Evolutionary conservation across 2,797 vertebrate genomes (phyloP).

Genomic region (Enteromius afrohamiltoni): DNA sequence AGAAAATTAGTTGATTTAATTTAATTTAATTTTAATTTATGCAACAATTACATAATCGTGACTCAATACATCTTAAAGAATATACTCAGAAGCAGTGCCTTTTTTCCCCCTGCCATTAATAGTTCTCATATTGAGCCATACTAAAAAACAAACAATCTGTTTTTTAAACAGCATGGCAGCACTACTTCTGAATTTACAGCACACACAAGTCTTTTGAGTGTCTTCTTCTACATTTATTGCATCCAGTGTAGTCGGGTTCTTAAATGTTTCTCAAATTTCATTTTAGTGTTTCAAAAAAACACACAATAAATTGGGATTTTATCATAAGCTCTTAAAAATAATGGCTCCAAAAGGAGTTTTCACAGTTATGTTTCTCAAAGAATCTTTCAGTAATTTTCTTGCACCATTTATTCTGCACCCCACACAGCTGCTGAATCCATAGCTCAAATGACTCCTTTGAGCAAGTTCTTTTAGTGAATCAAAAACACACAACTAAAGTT

Average conservation of each 20-base stretch:
- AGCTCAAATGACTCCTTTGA: not conserved
- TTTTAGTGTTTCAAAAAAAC: not conserved
- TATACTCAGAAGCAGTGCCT: not conserved
- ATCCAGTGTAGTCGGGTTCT: not conserved
- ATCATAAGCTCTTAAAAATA: no score
- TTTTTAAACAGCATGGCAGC: not conserved
- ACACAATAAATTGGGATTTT: not conserved
- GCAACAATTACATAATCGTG: not conserved
- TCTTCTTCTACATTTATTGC: not conserved
- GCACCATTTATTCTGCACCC: not conserved
- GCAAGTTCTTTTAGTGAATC: not conserved
- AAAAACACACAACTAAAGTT: not conserved
- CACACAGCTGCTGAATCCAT: not conserved
- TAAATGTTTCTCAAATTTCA: not conserved
- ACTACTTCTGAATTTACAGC: not conserved
- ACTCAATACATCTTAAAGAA: not conserved
- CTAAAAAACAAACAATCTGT: not conserved
- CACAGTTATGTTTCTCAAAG: not conserved
- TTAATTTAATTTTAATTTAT: not conserved
- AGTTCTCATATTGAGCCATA: not conserved
- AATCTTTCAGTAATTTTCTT: not conserved
- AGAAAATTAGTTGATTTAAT: not conserved
- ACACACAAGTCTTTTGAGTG: not conserved
- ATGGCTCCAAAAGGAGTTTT: not conserved
- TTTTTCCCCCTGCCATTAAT: not conserved